These are phyloP conservation scores for Daphoenositta chrysoptera DNA, from an alignment of 2,113 vertebrate genomes.

Conservation along the genomic window DNA sequence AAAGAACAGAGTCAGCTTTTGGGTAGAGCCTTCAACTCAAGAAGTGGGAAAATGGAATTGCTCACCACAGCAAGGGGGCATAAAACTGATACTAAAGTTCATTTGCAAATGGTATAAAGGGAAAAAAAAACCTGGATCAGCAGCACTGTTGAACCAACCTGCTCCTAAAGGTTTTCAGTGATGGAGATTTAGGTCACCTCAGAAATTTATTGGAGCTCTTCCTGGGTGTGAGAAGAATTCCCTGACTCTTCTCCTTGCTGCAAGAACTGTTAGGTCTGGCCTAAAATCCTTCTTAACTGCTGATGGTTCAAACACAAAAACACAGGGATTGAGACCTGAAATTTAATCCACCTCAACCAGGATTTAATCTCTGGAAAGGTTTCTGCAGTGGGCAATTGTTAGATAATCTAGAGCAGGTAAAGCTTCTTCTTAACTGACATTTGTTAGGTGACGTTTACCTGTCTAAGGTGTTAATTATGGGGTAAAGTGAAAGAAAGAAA, in stretches of 20 bases:
- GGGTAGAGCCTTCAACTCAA: background rate
- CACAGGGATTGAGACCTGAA: background rate
- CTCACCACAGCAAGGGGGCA: background rate
- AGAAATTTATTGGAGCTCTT: background rate
- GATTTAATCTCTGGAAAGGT: background rate
- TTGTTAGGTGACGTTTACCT: background rate
- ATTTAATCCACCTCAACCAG: background rate
- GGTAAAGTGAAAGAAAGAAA: background rate
- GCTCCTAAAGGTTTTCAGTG: background rate
- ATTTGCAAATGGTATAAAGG: background rate
- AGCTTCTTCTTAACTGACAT: background rate
- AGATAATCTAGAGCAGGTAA: background rate
- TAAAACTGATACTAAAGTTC: background rate
- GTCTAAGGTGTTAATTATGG: background rate
- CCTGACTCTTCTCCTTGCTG: background rate
- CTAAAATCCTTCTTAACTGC: background rate
- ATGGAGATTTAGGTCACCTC: background rate
- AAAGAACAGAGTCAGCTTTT: background rate
- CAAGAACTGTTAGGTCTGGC: background rate
- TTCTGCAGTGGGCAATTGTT: background rate
- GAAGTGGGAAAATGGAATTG: background rate
- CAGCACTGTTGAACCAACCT: background rate
- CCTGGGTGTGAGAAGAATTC: background rate
- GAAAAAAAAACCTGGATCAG: background rate
- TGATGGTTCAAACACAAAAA: background rate